phyloP scores from a whole-genome alignment of 1,140 invertebrate species.

The Neodiprion virginianus region DNA sequence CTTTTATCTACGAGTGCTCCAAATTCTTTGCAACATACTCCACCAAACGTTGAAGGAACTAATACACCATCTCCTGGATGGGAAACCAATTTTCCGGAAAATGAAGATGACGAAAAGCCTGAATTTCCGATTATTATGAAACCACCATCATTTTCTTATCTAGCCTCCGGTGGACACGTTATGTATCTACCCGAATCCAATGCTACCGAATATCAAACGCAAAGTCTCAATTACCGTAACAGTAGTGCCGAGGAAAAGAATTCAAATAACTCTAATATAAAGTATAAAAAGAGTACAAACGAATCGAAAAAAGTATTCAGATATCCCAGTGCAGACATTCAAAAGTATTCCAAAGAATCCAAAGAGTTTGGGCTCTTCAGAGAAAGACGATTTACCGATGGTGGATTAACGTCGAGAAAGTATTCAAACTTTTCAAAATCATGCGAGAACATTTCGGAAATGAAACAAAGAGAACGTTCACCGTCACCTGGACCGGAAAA shows the following conservation, averaged over 20 bases:
- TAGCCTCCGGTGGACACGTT: slow-evolving; percentile 69
- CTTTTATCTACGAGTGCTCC: slow-evolving; percentile 79
- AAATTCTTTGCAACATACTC: slow-evolving; percentile 75
- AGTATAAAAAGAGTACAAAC: slow-evolving; percentile 30
- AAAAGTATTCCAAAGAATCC: slow-evolving; percentile 13
- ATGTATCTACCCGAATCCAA: slow-evolving; percentile 81
- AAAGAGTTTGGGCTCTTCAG: slow-evolving; percentile 25
- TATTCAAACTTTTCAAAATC: slow-evolving; percentile 50
- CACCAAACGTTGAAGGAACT: slow-evolving; percentile 32
- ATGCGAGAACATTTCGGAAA: slow-evolving; percentile 56
- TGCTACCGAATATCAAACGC: slow-evolving; percentile 34
- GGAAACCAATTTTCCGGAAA: slow-evolving; percentile 44
- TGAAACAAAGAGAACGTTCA: slow-evolving; percentile 40
- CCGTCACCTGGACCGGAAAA: slow-evolving; percentile 39
- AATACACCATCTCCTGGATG: slow-evolving; percentile 34
- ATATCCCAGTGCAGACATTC: slow-evolving; percentile 19
- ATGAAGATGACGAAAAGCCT: slow-evolving; percentile 47
- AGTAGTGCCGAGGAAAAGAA: slow-evolving; percentile 15
- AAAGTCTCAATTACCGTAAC: slow-evolving; percentile 38
- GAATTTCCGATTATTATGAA: slow-evolving; percentile 53
- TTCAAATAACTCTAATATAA: slow-evolving; percentile 22
- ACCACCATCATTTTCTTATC: slow-evolving; percentile 60
- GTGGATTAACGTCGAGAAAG: slow-evolving; percentile 34
- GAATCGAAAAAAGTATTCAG: slow-evolving; percentile 16
- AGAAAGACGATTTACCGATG: slow-evolving; percentile 35